Evolutionary conservation across 2,888 invertebrate genomes (phyloP).

Genomic region (Eupithecia dodoneata): DNA sequence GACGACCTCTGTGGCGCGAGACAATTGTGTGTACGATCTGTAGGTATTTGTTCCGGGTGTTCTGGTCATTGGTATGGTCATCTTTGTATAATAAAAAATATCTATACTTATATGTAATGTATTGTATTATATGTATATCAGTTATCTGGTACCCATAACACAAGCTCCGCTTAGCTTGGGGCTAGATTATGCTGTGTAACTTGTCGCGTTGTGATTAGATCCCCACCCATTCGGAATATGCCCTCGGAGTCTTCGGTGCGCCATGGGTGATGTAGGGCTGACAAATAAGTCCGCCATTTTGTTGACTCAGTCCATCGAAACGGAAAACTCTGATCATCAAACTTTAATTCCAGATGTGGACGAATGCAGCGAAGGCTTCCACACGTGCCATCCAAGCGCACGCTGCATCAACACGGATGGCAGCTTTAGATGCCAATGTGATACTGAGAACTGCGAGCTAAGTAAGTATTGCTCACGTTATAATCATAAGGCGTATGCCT

Average conservation of each 20-base stretch:
- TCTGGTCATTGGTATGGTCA: too few species aligned
- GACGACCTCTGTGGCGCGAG: too few species aligned
- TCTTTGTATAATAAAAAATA: too few species aligned
- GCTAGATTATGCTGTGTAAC: too few species aligned
- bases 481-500: neutral
- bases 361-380: constrained; percentile 90
- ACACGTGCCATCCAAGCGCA: constrained; percentile 92
- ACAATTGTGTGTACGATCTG: too few species aligned
- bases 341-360: constrained; percentile 86
- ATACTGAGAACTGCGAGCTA: constrained; percentile 85
- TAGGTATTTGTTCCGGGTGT: too few species aligned
- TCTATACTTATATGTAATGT: too few species aligned
- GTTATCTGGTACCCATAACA: too few species aligned
- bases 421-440: constrained; percentile 90
- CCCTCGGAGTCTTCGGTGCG: neutral
- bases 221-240: too few species aligned
- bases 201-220: too few species aligned
- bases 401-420: constrained; percentile 92
- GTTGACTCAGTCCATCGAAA: neutral
- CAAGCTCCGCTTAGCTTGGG: too few species aligned
- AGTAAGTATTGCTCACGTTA: constrained; percentile 65
- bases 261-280: neutral
- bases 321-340: neutral
- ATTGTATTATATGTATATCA: too few species aligned
- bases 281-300: neutral